Conservation (phyloP, 2,888 invertebrate genomes). For the Lypha dubia region DNA sequence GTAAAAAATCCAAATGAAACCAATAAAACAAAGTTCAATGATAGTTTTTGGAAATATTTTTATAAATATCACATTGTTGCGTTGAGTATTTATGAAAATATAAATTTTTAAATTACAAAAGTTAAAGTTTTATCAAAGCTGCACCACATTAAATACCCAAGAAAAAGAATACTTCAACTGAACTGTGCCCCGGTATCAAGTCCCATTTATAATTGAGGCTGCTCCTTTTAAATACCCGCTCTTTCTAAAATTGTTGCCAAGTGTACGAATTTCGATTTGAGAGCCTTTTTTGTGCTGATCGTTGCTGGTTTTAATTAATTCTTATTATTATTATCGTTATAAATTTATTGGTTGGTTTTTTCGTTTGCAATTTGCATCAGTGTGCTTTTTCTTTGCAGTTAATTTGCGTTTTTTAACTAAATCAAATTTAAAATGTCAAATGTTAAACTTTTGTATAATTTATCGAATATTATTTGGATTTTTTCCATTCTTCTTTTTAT, state of each 20-base stretch:
- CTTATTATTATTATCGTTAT: constrained; percentile 32
- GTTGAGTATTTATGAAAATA: no score
- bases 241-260: constrained; percentile 32
- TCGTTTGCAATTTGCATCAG: constrained; percentile 35
- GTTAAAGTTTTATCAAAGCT: no score
- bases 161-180: no score
- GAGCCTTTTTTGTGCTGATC: not conserved
- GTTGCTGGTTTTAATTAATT: constrained; percentile 25
- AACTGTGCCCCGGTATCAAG: not conserved
- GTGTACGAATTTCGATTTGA: not conserved
- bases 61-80: not conserved
- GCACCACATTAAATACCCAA: no score
- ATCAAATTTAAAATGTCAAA: constrained; percentile 71
- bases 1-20: not conserved
- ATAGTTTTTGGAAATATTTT: not conserved
- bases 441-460: constrained; percentile 68
- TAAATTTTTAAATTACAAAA: no score
- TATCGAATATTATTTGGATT: constrained; percentile 56
- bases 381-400: constrained; percentile 43
- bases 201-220: not conserved
- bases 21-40: constrained; percentile 14
- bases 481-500: constrained; percentile 15
- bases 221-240: not conserved
- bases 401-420: constrained; percentile 67
- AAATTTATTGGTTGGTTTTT: constrained; percentile 31